Percentiles rank a stretch among this genome's conserved stretches.
Evolutionary conservation across 64 coral and sea anemone species (phyloP).

Genomic region (Stichodactyla mertensii): DNA sequence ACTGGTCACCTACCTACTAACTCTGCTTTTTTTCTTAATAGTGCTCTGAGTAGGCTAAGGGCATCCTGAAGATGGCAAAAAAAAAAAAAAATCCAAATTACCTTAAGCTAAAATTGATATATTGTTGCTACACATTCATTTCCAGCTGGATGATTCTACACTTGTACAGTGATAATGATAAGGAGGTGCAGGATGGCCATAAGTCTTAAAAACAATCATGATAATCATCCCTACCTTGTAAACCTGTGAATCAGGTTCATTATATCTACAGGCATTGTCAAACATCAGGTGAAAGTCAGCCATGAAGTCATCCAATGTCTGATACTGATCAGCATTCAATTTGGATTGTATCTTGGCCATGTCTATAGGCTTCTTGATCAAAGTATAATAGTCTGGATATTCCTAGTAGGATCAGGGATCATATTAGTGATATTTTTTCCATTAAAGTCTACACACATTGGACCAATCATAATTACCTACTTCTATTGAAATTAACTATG

Average conservation of each 20-base stretch:
- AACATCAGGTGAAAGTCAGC: conserved; percentile 98
- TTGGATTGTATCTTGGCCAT: conserved; percentile 97
- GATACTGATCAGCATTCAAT: conserved; percentile 91
- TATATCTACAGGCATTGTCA: conserved; percentile 98
- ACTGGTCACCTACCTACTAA: conserved; percentile 77
- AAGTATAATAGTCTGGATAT: conserved; percentile 98
- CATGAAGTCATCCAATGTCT: conserved; percentile 85
- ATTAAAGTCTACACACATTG: not conserved
- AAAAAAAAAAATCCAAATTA: not conserved
- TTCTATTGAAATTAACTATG: too few species aligned
- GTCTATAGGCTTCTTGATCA: conserved; percentile 98
- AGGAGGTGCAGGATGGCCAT: too few species aligned
- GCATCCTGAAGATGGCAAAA: conserved; percentile 58
- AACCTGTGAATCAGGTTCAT: conserved; percentile 97
- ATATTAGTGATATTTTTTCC: not conserved
- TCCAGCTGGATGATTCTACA: too few species aligned
- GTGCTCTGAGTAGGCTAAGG: conserved; percentile 71
- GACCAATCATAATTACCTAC: too few species aligned
- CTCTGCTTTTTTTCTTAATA: conserved; percentile 87
- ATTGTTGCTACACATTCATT: too few species aligned
- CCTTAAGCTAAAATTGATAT: too few species aligned
- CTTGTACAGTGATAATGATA: too few species aligned
- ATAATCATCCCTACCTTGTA: conserved; percentile 64
- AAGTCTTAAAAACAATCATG: too few species aligned
- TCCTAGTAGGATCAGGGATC: conserved; percentile 32